phyloP scores from a whole-genome alignment of 2,113 vertebrate species.

The Enhydra lutris region DNA sequence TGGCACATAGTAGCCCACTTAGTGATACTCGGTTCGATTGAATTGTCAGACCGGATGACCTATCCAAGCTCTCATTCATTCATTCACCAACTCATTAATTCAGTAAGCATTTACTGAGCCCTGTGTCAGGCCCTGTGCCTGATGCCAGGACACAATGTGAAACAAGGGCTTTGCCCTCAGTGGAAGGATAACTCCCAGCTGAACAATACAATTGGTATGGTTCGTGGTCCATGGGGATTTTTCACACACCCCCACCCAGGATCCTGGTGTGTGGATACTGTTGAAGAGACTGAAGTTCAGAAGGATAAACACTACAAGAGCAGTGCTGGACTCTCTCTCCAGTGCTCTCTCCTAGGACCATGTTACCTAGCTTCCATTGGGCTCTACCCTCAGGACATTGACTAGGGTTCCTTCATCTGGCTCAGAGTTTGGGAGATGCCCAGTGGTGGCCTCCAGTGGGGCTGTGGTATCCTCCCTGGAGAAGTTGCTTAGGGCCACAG shows the following conservation, averaged over 20 bases:
- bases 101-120: not conserved
- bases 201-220: not conserved
- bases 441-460: not conserved
- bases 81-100: not conserved
- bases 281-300: not conserved
- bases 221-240: not conserved
- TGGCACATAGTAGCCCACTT: not conserved
- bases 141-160: not conserved
- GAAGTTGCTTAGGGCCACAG: not conserved
- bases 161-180: not conserved
- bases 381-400: not conserved
- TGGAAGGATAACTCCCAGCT: not conserved
- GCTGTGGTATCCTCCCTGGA: not conserved
- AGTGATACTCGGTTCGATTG: not conserved
- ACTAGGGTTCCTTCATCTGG: not conserved
- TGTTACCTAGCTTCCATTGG: rapidly evolving
- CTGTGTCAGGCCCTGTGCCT: not conserved
- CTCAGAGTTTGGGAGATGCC: not conserved
- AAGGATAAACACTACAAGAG: not conserved
- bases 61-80: not conserved
- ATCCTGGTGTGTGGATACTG: not conserved
- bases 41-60: not conserved
- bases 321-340: not conserved
- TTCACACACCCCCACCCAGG: not conserved
- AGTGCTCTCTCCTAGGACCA: not conserved